Percentiles rank a stretch among this genome's conserved stretches.
Evolutionary conservation across 2,797 vertebrate genomes (phyloP).

Genomic region (Eurystomus glaucurus): DNA sequence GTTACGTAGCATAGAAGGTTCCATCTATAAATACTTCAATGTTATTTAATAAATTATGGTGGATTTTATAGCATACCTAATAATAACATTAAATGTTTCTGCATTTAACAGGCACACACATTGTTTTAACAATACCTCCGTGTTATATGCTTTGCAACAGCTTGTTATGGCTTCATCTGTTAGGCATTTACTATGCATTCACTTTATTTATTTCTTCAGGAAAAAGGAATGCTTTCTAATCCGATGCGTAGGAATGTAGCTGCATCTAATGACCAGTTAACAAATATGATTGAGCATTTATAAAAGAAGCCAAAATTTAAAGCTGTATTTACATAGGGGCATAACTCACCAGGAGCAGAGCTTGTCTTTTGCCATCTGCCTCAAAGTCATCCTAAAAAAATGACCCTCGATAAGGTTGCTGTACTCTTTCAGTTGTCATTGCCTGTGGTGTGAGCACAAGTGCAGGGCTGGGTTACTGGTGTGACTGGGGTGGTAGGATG

Average conservation of each 20-base stretch:
- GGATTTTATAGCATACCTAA: conserved; percentile 72
- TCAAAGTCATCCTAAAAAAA: conserved; percentile 46
- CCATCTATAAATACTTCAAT: conserved; percentile 81
- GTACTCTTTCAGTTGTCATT: neutral
- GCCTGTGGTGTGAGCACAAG: neutral
- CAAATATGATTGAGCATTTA: conserved; percentile 59
- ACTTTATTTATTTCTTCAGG: conserved; percentile 51
- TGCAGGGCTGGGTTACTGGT: neutral
- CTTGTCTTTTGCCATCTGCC: conserved; percentile 59
- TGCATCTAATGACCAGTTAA: conserved; percentile 74
- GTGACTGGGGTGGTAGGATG: neutral
- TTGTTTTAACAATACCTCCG: conserved; percentile 81
- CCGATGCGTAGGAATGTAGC: conserved; percentile 72
- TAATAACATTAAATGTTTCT: conserved; percentile 79
- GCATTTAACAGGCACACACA: conserved; percentile 75
- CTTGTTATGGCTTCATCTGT: conserved; percentile 81
- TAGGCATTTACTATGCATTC: conserved; percentile 79
- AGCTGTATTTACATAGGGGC: conserved; percentile 70
- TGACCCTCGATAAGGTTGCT: neutral
- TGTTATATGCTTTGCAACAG: conserved; percentile 72
- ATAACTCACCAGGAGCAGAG: conserved; percentile 63
- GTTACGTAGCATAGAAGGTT: conserved; percentile 49
- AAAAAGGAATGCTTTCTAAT: conserved; percentile 72
- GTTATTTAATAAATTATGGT: conserved; percentile 80
- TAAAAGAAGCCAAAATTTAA: conserved; percentile 59